Conservation (phyloP, 2,113 vertebrate species). For the Aphyosemion australe region DNA sequence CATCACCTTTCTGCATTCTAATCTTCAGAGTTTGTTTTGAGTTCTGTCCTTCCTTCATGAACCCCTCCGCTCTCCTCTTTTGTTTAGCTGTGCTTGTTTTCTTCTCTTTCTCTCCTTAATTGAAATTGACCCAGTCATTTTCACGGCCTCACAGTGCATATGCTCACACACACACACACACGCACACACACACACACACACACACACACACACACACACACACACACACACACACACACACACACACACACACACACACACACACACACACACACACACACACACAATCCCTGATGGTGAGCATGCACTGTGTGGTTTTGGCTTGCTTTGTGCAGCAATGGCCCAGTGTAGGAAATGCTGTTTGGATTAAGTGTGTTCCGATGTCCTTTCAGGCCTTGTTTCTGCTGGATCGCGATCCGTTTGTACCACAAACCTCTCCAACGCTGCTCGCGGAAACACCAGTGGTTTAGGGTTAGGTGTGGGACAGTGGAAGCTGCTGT, state of each 20-base stretch:
- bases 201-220: conserved; percentile 14
- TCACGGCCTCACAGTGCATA: conserved; percentile 36
- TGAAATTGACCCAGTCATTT: conserved; percentile 59
- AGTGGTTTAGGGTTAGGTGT: conserved; percentile 62
- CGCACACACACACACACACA: conserved; percentile 11
- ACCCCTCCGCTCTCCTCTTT: conserved; percentile 34
- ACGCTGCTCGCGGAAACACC: conserved; percentile 56
- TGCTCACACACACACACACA: conserved; percentile 12
- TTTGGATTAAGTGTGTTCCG: conserved; percentile 61
- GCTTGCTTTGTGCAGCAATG: conserved; percentile 35
- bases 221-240: conserved; percentile 11
- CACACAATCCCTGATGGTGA: conserved; percentile 25
- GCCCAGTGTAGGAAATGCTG: conserved; percentile 63
- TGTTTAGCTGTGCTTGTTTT: conserved; percentile 66
- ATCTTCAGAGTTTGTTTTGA: conserved; percentile 64
- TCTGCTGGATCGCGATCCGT: conserved; percentile 55
- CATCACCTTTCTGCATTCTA: not conserved
- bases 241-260: conserved; percentile 9
- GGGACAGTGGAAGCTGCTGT: conserved; percentile 58
- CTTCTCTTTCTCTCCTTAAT: conserved; percentile 62
- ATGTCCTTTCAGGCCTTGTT: conserved; percentile 61
- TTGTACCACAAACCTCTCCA: conserved; percentile 61
- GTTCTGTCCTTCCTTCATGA: conserved; percentile 42
- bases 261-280: conserved; percentile 16
- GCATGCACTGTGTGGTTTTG: conserved; percentile 58